These are phyloP conservation scores for Pangasius sanitwongsei DNA, from an alignment of 2,797 vertebrate species.

Conservation along the genomic window DNA sequence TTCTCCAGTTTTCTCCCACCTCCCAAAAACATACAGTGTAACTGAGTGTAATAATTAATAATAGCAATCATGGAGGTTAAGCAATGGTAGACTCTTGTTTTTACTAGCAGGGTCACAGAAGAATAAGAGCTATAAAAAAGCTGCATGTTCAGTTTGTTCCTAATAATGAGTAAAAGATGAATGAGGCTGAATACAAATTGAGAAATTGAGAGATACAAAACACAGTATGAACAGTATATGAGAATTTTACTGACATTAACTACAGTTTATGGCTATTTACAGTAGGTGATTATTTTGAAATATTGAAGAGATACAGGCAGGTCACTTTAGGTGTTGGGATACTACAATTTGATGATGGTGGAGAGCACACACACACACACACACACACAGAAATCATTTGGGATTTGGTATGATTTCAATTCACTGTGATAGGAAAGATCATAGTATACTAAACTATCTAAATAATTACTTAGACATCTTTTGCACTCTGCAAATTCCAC, in stretches of 20 bases:
- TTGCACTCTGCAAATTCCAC: constrained; percentile 24
- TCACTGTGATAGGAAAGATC: not conserved
- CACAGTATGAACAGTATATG: not conserved
- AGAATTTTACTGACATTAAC: not conserved
- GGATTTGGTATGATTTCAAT: not conserved
- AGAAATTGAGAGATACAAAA: not conserved
- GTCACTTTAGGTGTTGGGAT: not conserved
- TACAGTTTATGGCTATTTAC: not conserved
- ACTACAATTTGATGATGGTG: not conserved
- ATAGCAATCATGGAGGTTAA: not conserved
- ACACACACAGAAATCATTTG: not conserved
- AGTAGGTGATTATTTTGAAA: not conserved
- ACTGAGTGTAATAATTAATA: not conserved
- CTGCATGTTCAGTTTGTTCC: not conserved
- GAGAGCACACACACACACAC: not conserved
- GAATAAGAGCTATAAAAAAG: not conserved
- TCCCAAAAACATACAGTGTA: not conserved
- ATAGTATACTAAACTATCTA: not conserved
- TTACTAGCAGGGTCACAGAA: not conserved
- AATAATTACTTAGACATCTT: not conserved
- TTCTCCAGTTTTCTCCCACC: not conserved
- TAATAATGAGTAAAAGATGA: not conserved
- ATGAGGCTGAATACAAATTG: not conserved
- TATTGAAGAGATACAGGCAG: not conserved
- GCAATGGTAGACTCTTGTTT: not conserved